Percentiles rank a stretch among this genome's conserved stretches.
phyloP scores from a whole-genome alignment of 2,797 vertebrate species.

The Corythornis leucogaster region DNA sequence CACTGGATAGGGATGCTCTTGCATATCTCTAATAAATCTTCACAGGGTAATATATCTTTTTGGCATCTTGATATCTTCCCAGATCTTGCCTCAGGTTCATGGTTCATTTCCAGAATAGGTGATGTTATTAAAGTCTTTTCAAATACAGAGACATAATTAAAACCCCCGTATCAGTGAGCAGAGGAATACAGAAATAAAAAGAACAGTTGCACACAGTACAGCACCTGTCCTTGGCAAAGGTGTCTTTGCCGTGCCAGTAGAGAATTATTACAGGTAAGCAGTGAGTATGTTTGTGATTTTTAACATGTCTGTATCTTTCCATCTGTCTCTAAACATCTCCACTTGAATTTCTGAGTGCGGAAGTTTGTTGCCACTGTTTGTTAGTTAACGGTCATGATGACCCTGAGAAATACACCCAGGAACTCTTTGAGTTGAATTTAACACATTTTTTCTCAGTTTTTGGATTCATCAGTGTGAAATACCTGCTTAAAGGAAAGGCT shows the following conservation, averaged over 20 bases:
- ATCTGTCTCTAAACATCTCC: not conserved
- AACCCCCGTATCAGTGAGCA: not conserved
- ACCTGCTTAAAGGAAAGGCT: not conserved
- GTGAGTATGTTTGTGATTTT: not conserved
- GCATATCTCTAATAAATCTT: not conserved
- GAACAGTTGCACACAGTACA: not conserved
- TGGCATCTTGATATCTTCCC: not conserved
- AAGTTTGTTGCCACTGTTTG: accelerated
- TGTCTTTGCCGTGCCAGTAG: not conserved
- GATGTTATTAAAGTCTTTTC: not conserved
- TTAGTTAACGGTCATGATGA: not conserved
- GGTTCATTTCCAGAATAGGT: not conserved
- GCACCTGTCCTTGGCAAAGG: not conserved
- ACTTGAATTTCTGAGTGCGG: not conserved
- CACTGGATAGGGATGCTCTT: not conserved
- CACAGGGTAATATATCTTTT: not conserved
- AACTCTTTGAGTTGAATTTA: not conserved
- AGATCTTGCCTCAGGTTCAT: accelerated
- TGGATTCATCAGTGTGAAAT: not conserved
- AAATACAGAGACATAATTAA: not conserved
- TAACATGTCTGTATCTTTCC: not conserved
- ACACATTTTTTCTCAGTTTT: not conserved
- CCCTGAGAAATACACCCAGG: not conserved
- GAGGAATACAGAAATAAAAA: not conserved
- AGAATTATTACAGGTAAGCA: not conserved